Evolutionary conservation across 2,113 vertebrate genomes (phyloP).

Genomic region (Monopterus albus): DNA sequence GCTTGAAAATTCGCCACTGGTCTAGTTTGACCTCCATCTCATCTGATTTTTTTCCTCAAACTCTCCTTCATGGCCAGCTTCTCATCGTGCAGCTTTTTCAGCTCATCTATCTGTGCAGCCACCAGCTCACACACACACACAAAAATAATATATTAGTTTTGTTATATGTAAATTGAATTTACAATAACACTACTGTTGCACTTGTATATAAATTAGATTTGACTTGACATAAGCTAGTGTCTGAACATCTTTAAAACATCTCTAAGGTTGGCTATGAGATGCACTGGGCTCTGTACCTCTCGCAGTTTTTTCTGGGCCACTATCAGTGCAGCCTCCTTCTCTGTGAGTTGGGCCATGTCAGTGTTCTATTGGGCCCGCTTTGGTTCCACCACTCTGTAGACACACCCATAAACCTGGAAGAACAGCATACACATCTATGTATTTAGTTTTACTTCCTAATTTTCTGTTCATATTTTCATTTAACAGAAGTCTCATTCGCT

Average conservation of each 20-base stretch:
- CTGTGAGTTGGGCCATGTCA: slow-evolving; percentile 83
- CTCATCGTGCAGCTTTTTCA: slow-evolving; percentile 86
- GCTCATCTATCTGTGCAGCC: slow-evolving; percentile 83
- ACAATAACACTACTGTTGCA: not conserved
- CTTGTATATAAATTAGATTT: not conserved
- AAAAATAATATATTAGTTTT: not conserved
- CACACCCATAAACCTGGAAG: slow-evolving; percentile 85
- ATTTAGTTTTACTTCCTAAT: not conserved
- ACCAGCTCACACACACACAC: slow-evolving; percentile 72
- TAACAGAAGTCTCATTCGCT: no score
- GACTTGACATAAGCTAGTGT: not conserved
- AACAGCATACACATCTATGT: not conserved
- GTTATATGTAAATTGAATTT: not conserved
- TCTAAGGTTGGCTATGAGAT: not conserved
- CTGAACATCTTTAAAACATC: no score
- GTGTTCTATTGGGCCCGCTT: slow-evolving; percentile 83
- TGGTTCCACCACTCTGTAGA: slow-evolving; percentile 88
- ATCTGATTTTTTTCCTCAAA: slow-evolving; percentile 82
- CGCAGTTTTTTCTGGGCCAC: slow-evolving; percentile 87
- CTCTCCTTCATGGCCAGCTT: slow-evolving; percentile 87
- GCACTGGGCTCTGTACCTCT: slow-evolving; percentile 75
- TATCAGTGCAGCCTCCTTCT: slow-evolving; percentile 87
- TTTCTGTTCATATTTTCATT: no score
- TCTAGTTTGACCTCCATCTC: slow-evolving; percentile 91
- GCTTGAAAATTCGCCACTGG: no score